These are phyloP conservation scores for Ciconia maguari DNA, from an alignment of 2,113 vertebrate genomes.

Conservation along the genomic window DNA sequence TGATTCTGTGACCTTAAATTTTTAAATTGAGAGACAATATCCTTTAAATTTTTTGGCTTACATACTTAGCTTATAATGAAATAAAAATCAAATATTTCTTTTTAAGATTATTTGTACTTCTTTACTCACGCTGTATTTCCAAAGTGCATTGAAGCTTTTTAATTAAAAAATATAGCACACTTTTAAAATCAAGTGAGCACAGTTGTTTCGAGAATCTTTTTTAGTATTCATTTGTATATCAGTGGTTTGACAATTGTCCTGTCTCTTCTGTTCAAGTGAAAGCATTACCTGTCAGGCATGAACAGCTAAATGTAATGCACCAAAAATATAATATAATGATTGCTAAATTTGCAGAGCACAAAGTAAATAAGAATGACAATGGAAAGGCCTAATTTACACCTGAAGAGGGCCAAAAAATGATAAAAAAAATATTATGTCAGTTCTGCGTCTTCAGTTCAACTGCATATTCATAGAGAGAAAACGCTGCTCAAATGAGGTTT, in stretches of 20 bases:
- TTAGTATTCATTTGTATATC: constrained; percentile 11
- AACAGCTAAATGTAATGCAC: neutral
- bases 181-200: neutral
- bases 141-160: neutral
- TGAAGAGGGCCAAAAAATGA: neutral
- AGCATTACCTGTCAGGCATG: neutral
- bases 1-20: neutral
- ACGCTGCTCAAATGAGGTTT: neutral
- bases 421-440: neutral
- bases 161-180: neutral
- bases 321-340: neutral
- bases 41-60: neutral
- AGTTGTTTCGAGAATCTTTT: neutral
- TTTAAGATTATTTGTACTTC: neutral
- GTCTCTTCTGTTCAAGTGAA: neutral
- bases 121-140: neutral
- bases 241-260: neutral
- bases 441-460: neutral
- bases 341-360: neutral
- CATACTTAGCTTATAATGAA: neutral
- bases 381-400: neutral
- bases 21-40: neutral
- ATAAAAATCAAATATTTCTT: neutral
- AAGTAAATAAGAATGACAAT: neutral
- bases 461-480: neutral